Base-by-base conservation (phyloP, 2,888 invertebrate species). In the Diachrysia chrysitis region DNA sequence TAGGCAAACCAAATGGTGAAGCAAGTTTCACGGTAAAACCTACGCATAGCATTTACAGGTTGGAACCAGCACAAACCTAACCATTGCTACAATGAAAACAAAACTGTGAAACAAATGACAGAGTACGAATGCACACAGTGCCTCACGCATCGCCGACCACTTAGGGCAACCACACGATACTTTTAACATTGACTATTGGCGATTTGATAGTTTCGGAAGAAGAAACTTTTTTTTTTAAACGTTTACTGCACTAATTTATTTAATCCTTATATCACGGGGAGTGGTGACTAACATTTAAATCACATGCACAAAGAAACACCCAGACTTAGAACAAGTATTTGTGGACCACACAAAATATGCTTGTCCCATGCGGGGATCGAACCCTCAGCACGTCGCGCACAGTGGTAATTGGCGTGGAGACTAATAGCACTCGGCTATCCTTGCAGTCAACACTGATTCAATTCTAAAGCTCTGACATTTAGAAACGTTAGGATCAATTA, bases 81-180 rank as follows among this genome's bases (percentile, higher is more conserved):
- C 48, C 48, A 21, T 21, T 14, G 48, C 48, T 4, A 10, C 48
- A 51, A 21, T 51, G 48, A 51, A 51, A 51, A 51, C 48, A 51
- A 51, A 51, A 51, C 48, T 12, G 19, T 51, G 21, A 21, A 51
- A 51, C 48, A 51, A 51, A 51, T 51, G 48, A 51, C 19, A 51
- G 21, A 51, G 21, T 51, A 21, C 19, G 48, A 3, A 17, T 3
- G 19, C 48, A 51, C 17, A 10, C 48, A 51, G 10, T 12, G 48
- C 12, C 48, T 51, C 48, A 51, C 48, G 48, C 48, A 51, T 51
- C 48, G 21, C 19, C 48, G 48, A 51, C 48, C 48, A 14, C 48
- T 51, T 51, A 12, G 19, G 21, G 48, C 48, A 42, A 42, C 42
- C 42, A 42, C 48, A 51, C 48, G 48, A 17, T 21, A 17, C 19